Conservation (phyloP, 2,797 vertebrate species). For the Lerista edwardsae region DNA sequence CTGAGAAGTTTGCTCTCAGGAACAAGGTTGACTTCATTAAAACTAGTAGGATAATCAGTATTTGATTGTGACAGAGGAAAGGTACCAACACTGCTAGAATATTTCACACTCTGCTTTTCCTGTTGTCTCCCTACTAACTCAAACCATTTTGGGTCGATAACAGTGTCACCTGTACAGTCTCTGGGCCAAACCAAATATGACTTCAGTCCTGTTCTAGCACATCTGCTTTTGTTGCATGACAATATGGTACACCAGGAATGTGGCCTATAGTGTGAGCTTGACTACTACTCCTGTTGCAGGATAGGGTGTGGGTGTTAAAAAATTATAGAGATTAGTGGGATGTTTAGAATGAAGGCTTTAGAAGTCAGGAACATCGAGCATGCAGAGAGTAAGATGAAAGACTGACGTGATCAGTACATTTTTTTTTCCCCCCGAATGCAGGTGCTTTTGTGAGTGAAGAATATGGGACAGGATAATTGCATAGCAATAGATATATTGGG, state of each 20-base stretch:
- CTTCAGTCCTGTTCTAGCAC: no score
- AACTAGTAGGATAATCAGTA: not conserved
- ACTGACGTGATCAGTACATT: not conserved
- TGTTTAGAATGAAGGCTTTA: not conserved
- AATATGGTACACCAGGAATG: not conserved
- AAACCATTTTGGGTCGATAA: not conserved
- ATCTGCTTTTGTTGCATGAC: not conserved
- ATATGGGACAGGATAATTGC: not conserved
- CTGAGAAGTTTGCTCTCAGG: fast-evolving
- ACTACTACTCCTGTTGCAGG: not conserved
- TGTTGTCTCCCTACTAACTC: not conserved
- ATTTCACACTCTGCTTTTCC: not conserved
- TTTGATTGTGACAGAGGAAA: constrained; percentile 11
- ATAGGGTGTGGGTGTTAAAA: not conserved
- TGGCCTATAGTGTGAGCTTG: not conserved
- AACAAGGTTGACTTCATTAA: not conserved
- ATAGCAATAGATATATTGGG: not conserved
- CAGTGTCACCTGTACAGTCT: not conserved
- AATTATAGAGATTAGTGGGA: not conserved
- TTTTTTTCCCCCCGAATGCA: not conserved
- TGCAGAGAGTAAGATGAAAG: not conserved
- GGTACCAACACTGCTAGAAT: not conserved
- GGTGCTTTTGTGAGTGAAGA: not conserved
- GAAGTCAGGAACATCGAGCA: not conserved
- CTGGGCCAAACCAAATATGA: no score